Base-by-base conservation (phyloP, 2,797 vertebrate genomes). In the Tenualosa ilisha region DNA sequence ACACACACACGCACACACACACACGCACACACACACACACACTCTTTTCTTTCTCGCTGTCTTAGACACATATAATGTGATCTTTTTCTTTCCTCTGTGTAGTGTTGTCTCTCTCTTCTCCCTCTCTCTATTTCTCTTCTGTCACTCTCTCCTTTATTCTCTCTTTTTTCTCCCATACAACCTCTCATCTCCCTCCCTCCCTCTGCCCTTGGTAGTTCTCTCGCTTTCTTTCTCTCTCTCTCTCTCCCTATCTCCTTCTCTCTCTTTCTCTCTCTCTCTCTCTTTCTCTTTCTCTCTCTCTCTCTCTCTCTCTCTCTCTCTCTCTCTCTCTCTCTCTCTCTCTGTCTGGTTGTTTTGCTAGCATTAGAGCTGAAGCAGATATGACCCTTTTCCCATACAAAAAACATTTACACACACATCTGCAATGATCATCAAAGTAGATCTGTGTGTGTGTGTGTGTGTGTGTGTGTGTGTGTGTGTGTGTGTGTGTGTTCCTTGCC, bases 381-480 rank as follows among this genome's bases (percentile, higher is more conserved):
- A 68, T 8, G 26, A n/a, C 63, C 63, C 26, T 68, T 68, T 37
- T 31, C 63, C 26, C 22, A 12, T 15, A 31, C 3, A 26, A 11
- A 37, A 37, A 37, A 68, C n/a, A n/a, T n/a, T n/a, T n/a, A 37
- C 13, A 68, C 9, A 68, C 26, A 68, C 63, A 68, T 68, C 63
- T 68, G 26, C 63, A 68, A 56, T 54, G 9, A 51, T 59, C 51
- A 22, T 53, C 51, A 24, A 49, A 53, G 81, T 51, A 22, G 53
- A 50, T 82, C 49, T 82, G 46, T 50, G 81, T 54, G 43, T 50
- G 81, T 37, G 82, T 59, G 12, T 54, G 49, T 82, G 81, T n/a
- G n/a, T n/a, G n/a, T n/a, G n/a, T n/a, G n/a, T n/a, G n/a, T n/a
- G n/a, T n/a, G n/a, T n/a, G n/a, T n/a, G n/a, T n/a, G n/a, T n/a